phyloP scores from a whole-genome alignment of 2,888 invertebrate genomes.

The Lasioglossum zephyrum region DNA sequence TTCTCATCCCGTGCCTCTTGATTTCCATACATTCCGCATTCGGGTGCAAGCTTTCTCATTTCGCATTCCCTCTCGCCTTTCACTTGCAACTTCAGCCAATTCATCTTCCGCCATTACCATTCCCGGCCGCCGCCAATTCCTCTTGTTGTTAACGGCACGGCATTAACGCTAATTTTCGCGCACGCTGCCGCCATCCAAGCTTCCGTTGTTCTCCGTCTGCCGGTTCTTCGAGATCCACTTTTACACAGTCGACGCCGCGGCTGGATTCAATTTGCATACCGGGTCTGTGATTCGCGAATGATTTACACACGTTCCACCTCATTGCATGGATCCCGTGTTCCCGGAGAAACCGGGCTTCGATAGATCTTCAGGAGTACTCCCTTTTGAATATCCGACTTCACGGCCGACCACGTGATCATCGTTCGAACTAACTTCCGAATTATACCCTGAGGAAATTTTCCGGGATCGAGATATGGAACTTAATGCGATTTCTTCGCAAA shows the following conservation, averaged over 20 bases:
- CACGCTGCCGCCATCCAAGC: neutral
- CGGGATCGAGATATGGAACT: neutral
- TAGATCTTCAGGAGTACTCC: neutral
- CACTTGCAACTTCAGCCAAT: conserved; percentile 35
- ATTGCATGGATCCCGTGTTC: neutral
- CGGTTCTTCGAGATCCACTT: neutral
- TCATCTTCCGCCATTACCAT: conserved; percentile 34
- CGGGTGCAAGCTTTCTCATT: conserved; percentile 42
- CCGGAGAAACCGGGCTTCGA: neutral
- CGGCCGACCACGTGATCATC: neutral
- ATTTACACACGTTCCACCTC: neutral
- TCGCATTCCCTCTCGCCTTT: conserved; percentile 31
- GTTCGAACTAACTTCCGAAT: neutral
- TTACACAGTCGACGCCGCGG: neutral
- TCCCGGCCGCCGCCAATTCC: conserved; percentile 15
- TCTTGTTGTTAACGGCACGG: neutral
- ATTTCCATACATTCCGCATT: conserved; percentile 53
- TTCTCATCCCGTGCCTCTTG: conserved; percentile 35
- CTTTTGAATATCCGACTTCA: neutral
- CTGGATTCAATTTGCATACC: neutral
- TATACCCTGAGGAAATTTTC: neutral
- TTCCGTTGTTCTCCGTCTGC: neutral
- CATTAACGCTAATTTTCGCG: conserved; percentile 25
- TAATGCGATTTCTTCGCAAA: neutral
- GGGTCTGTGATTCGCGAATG: neutral